phyloP scores from a whole-genome alignment of 1,140 invertebrate genomes.

The Archivesica marissinica region DNA sequence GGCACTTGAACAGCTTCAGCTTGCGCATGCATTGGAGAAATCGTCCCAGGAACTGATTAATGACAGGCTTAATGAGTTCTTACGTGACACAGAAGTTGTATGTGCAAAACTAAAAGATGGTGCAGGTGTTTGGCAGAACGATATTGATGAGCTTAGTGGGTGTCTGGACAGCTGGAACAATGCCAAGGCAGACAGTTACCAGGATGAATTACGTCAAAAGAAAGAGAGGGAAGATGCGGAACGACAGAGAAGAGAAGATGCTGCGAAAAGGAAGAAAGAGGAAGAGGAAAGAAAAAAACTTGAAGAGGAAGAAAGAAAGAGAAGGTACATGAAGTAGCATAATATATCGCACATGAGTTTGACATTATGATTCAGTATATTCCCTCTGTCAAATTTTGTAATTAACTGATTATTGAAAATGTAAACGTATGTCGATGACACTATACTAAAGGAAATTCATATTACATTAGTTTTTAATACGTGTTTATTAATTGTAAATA shows the following conservation, averaged over 20 bases:
- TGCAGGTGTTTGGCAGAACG: neutral
- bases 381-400: too few species aligned
- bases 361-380: too few species aligned
- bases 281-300: neutral
- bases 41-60: neutral
- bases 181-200: neutral
- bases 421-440: too few species aligned
- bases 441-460: too few species aligned
- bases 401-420: too few species aligned
- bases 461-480: too few species aligned
- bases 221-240: constrained; percentile 1
- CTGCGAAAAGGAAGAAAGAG: constrained; percentile 8
- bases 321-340: neutral
- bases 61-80: neutral
- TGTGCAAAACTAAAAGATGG: neutral
- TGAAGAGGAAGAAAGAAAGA: constrained; percentile 30
- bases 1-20: neutral
- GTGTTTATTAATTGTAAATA: neutral
- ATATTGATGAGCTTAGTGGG: neutral
- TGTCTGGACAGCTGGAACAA: neutral
- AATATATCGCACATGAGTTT: too few species aligned
- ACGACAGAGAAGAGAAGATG: neutral
- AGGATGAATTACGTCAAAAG: neutral
- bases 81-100: neutral
- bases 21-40: neutral